Evolutionary conservation across 2,888 invertebrate genomes (phyloP).

Genomic region (Fissipunctia ypsillon): DNA sequence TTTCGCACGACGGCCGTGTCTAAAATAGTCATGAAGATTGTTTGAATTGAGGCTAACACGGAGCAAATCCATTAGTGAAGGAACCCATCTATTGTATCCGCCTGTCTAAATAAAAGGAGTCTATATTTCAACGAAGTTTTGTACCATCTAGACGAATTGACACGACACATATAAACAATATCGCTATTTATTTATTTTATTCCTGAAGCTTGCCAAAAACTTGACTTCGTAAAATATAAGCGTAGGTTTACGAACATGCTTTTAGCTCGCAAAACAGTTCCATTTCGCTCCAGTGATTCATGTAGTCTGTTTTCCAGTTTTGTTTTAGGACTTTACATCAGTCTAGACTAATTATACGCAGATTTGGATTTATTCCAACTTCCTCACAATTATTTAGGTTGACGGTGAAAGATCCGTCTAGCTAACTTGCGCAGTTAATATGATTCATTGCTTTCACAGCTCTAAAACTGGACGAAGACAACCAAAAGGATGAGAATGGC

Average conservation of each 20-base stretch:
- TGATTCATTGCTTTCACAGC: conserved; percentile 83
- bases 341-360: conserved; percentile 69
- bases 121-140: neutral
- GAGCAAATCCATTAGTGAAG: conserved; percentile 41
- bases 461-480: conserved; percentile 90
- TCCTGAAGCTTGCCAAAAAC: conserved; percentile 48
- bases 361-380: conserved; percentile 78
- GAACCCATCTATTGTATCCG: conserved; percentile 21
- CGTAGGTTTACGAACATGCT: conserved; percentile 29
- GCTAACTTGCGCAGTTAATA: conserved; percentile 57
- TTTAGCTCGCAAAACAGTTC: conserved; percentile 36
- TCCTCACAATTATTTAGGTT: conserved; percentile 72
- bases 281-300: conserved; percentile 56
- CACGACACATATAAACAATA: conserved; percentile 26
- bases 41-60: conserved; percentile 37
- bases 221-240: conserved; percentile 24
- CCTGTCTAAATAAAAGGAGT: neutral
- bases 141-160: conserved; percentile 16
- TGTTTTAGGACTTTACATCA: conserved; percentile 64
- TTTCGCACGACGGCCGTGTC: neutral
- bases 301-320: conserved; percentile 46
- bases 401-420: conserved; percentile 60
- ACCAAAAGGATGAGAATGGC: conserved; percentile 86
- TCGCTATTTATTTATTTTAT: conserved; percentile 27
- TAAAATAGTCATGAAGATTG: neutral